A percentile compares a stretch with the other conserved stretches of the same genome.
Evolutionary conservation across 2,888 invertebrate genomes (phyloP).

Genomic region (Tethea ocularis): DNA sequence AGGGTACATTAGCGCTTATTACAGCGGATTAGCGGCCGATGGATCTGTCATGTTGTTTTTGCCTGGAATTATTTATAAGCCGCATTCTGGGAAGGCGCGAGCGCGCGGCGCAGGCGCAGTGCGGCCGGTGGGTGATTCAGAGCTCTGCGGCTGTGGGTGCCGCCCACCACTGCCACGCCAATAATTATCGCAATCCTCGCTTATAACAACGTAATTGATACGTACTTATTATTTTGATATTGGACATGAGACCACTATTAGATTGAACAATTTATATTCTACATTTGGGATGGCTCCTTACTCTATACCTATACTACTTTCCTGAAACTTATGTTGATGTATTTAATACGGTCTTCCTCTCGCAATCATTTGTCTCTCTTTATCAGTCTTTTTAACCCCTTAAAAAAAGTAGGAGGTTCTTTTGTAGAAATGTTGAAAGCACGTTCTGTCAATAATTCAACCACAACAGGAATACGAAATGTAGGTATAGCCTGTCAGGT

Average conservation of each 20-base stretch:
- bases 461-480: no score
- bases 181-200: constrained; percentile 26
- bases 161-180: constrained; percentile 37
- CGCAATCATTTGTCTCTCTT: no score
- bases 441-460: no score
- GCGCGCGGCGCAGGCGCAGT: not conserved
- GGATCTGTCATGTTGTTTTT: constrained; percentile 39
- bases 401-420: no score
- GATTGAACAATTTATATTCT: no score
- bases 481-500: no score
- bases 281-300: no score
- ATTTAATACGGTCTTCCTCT: no score
- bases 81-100: constrained; percentile 23
- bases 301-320: no score
- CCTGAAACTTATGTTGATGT: no score
- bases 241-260: not conserved
- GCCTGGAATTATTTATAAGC: constrained; percentile 10
- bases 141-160: constrained; percentile 49
- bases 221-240: not conserved
- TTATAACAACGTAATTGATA: not conserved
- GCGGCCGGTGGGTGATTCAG: constrained; percentile 35
- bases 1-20: constrained; percentile 37
- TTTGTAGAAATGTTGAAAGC: no score
- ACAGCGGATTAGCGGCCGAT: constrained; percentile 32
- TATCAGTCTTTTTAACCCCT: no score